Base-by-base conservation (phyloP, 2,888 invertebrate species). In the Gasteruption jaculator region DNA sequence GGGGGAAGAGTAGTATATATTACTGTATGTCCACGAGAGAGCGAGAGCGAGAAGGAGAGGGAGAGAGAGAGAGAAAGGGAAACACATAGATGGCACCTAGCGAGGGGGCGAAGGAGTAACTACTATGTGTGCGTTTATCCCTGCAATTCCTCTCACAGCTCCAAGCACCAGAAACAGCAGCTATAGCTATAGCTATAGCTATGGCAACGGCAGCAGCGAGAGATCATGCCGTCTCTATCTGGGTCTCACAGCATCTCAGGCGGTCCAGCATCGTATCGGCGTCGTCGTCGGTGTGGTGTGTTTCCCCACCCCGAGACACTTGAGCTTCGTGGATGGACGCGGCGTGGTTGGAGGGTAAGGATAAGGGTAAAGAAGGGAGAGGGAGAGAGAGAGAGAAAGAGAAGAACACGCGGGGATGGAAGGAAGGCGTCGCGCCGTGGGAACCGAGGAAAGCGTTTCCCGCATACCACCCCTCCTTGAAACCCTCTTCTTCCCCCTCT, bases 391-490 rank as follows among this genome's bases (percentile, higher is more conserved):
- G 3, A 3, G 10, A 14, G n/a, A 24, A 11, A 12, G 11, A 34
- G 32, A 30, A 26, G 33, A 27, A 22, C 5, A 12, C 35, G 33
- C 20, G 34, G 38, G 25, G 8, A 32, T 31, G 37, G 27, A 33
- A 50, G 53, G 52, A 51, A 57, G 55, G 58, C 59, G 58, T 60
- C 57, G 57, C 57, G 59, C 58, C 68, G 67, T 68, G 68, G 65
- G 68, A 68, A 68, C 65, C 64, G 58, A 61, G 67, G 65, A 64
- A 68, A 68, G 66, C 59, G 60, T 63, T 66, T 66, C 61, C 62
- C 65, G 64, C 64, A 65, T 65, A 64, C 61, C 62, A 56, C 56
- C 53, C 43, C 53, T 45, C 56, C 47, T 37, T 42, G 33, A 24
- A 31, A 45, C 35, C 24, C 50, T 39, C 50, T 31, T 37, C 39